Conservation (phyloP, 1,140 invertebrate species). For the Hypsibius dujardini region DNA sequence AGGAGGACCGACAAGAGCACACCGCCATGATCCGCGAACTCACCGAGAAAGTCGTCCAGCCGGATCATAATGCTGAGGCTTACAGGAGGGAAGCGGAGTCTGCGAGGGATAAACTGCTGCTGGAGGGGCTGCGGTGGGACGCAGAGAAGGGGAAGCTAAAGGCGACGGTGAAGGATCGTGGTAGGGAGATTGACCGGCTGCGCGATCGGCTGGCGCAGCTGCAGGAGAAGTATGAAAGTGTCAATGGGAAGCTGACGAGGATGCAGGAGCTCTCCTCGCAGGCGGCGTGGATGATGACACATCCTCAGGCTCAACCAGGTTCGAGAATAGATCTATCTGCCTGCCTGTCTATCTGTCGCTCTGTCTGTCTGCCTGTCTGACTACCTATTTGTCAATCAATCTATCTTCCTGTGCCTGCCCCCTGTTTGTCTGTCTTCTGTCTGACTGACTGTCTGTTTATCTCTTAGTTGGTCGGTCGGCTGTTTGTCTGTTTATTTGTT, state of each 20-base stretch:
- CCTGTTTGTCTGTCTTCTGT: too few species aligned
- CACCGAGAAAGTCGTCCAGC: slow-evolving; percentile 7
- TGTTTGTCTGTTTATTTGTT: too few species aligned
- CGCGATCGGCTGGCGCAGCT: background rate
- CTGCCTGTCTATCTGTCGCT: too few species aligned
- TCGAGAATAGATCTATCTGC: too few species aligned
- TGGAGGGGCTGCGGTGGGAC: slow-evolving; percentile 1
- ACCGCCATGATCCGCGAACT: slow-evolving; percentile 10
- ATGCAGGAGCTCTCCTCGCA: slow-evolving; percentile 8
- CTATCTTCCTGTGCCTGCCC: too few species aligned
- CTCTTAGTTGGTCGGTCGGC: too few species aligned
- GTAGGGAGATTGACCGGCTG: background rate
- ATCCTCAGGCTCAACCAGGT: background rate
- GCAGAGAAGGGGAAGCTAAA: background rate
- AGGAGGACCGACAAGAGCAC: slow-evolving; percentile 9
- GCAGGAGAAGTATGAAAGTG: background rate
- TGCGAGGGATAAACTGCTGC: background rate
- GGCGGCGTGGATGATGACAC: slow-evolving; percentile 9
- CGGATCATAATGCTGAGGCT: background rate
- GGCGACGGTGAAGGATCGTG: background rate
- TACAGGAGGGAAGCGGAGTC: background rate
- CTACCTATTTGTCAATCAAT: too few species aligned
- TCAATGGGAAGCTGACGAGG: background rate
- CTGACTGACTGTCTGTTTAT: too few species aligned
- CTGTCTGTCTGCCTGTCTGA: too few species aligned